These are phyloP conservation scores for Eulemur mongoz DNA, from an alignment of 2,797 vertebrate species.

Conservation along the genomic window DNA sequence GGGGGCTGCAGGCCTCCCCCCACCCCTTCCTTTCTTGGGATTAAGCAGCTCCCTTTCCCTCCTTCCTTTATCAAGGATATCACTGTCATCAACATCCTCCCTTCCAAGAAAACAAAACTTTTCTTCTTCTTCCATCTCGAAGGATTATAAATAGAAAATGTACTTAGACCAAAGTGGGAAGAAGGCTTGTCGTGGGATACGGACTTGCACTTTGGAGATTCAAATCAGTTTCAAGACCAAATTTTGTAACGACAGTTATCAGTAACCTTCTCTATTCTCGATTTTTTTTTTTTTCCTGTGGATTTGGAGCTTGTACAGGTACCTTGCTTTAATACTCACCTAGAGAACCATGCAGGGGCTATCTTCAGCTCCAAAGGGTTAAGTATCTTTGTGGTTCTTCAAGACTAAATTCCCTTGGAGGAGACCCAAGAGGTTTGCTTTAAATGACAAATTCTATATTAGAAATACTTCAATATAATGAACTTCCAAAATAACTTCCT, in stretches of 20 bases:
- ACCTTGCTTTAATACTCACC: background rate
- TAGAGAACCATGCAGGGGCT: background rate
- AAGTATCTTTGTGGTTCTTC: conserved; percentile 12
- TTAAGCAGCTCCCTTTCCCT: background rate
- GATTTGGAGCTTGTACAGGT: background rate
- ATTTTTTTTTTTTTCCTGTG: background rate
- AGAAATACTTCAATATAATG: conserved; percentile 40
- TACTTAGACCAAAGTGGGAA: background rate
- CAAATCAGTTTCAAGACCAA: background rate
- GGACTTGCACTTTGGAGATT: background rate
- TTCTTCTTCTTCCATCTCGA: background rate
- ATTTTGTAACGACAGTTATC: background rate
- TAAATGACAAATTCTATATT: background rate
- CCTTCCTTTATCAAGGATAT: background rate
- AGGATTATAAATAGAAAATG: conserved; percentile 33
- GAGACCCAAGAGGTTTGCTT: background rate
- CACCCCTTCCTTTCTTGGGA: background rate
- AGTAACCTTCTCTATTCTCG: background rate
- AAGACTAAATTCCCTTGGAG: conserved; percentile 38
- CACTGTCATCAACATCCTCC: background rate
- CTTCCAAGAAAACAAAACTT: conserved; percentile 38
- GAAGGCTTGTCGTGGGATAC: background rate
- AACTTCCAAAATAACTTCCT: background rate
- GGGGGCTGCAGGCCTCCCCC: background rate
- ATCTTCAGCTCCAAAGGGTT: background rate